phyloP scores from a whole-genome alignment of 37 sponge, comb jelly and placozoan species.

The Halichondria panicea region DNA sequence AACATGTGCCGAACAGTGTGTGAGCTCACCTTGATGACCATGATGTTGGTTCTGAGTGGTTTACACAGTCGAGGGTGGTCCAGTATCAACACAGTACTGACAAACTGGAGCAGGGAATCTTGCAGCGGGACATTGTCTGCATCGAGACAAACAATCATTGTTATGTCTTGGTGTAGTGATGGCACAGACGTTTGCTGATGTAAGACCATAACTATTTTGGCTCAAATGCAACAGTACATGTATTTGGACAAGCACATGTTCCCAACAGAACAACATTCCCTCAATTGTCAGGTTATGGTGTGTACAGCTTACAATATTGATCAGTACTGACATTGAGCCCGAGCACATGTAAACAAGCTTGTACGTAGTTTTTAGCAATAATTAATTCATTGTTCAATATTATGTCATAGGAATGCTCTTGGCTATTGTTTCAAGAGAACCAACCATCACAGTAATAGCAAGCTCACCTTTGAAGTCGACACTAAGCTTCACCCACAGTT shows the following conservation, averaged over 20 bases:
- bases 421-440: background rate
- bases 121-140: conserved; percentile 75
- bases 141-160: background rate
- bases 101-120: conserved; percentile 64
- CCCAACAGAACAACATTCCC: background rate
- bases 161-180: too few relatives aligned
- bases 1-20: too few relatives aligned
- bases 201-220: background rate
- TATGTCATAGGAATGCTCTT: too few relatives aligned
- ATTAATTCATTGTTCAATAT: too few relatives aligned
- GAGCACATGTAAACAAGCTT: background rate
- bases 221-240: too few relatives aligned
- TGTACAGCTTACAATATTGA: background rate
- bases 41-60: conserved; percentile 70
- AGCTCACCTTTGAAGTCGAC: conserved; percentile 82
- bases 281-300: background rate
- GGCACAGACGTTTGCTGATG: too few relatives aligned
- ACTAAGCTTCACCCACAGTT: conserved; percentile 87
- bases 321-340: too few relatives aligned
- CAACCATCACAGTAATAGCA: background rate
- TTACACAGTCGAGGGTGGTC: conserved; percentile 84
- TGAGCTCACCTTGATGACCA: conserved; percentile 61
- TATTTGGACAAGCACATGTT: too few relatives aligned
- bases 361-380: background rate
- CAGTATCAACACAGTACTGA: conserved; percentile 53